Conservation (phyloP, 1,140 invertebrate species). For the Aphaenogaster rudis region DNA sequence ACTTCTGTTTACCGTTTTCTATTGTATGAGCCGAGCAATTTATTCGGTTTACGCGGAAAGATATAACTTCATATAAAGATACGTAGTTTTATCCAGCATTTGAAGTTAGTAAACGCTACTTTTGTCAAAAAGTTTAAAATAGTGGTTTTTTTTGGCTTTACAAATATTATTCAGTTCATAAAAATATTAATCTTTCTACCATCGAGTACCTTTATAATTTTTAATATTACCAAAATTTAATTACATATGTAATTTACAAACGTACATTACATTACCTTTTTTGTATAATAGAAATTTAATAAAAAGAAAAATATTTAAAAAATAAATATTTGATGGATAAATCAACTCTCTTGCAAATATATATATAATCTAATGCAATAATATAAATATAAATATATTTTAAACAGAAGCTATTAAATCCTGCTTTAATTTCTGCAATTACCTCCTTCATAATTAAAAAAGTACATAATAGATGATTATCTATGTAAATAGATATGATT, state of each 20-base stretch:
- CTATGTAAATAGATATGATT: background rate
- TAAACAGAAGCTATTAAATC: background rate
- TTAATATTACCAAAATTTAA: background rate
- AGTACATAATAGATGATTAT: constrained; percentile 2
- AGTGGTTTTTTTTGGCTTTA: background rate
- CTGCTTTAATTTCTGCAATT: background rate
- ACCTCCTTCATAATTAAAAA: background rate
- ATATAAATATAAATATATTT: constrained; percentile 24
- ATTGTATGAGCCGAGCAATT: constrained; percentile 46
- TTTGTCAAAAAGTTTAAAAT: background rate
- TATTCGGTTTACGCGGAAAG: constrained; percentile 33
- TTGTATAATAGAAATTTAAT: constrained; percentile 5
- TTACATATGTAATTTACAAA: background rate
- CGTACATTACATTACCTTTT: background rate
- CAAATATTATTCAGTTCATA: constrained; percentile 9
- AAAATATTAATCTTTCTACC: background rate
- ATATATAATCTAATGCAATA: background rate
- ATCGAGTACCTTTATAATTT: background rate
- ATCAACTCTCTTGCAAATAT: background rate
- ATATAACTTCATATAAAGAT: constrained; percentile 4
- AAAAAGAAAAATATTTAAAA: background rate
- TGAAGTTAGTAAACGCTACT: background rate
- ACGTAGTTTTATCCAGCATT: constrained; percentile 7
- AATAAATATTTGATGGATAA: background rate
- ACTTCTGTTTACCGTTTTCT: constrained; percentile 50